Percentiles rank a stretch among this genome's conserved stretches.
phyloP scores from a whole-genome alignment of 2,888 invertebrate species.

The Alcis repandata region DNA sequence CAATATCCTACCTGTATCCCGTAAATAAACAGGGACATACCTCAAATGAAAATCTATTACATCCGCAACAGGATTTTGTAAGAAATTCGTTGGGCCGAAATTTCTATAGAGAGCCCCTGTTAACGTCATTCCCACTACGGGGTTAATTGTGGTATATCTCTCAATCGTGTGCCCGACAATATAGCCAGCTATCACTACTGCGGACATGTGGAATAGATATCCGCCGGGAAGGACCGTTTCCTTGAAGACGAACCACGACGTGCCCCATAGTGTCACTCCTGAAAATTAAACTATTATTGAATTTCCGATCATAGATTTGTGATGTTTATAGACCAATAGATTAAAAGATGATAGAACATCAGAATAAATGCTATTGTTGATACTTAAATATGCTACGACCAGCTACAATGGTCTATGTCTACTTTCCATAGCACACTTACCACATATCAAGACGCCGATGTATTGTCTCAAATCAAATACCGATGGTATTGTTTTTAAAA shows the following conservation, averaged over 20 bases:
- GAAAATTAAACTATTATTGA: conserved; percentile 50
- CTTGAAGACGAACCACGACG: conserved; percentile 72
- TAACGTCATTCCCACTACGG: conserved; percentile 79
- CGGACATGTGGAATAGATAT: conserved; percentile 70
- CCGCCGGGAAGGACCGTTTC: conserved; percentile 70
- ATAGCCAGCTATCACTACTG: conserved; percentile 71
- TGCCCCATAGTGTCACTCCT: conserved; percentile 75
- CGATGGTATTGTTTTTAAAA: conserved; percentile 57
- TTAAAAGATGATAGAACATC: too few species aligned
- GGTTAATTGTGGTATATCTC: conserved; percentile 74
- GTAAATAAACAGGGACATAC: conserved; percentile 56
- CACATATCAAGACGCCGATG: conserved; percentile 68
- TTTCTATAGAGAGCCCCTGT: conserved; percentile 75
- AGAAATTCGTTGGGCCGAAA: conserved; percentile 67
- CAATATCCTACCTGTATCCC: conserved; percentile 45
- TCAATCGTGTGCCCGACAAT: conserved; percentile 76
- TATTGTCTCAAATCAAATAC: conserved; percentile 72
- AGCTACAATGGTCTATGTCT: not conserved
- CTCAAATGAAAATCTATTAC: conserved; percentile 79
- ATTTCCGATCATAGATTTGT: not conserved
- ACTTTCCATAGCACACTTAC: conserved; percentile 55
- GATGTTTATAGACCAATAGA: not conserved
- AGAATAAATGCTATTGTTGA: too few species aligned
- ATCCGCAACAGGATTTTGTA: conserved; percentile 69
- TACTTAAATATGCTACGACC: too few species aligned